These are phyloP conservation scores for Meleagris gallopavo DNA, from an alignment of 2,113 vertebrate genomes.

Conservation along the genomic window DNA sequence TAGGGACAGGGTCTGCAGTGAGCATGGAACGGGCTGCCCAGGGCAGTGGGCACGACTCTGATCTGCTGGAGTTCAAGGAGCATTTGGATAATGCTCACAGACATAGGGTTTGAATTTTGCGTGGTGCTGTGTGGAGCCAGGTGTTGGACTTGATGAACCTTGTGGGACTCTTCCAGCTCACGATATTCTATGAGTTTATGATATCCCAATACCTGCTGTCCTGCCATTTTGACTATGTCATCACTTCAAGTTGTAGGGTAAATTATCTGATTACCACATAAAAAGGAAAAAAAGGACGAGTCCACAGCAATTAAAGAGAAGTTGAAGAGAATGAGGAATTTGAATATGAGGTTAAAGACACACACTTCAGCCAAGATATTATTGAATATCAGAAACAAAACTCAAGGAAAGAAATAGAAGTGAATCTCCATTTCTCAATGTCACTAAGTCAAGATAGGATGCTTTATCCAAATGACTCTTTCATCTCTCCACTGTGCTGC, in stretches of 20 bases:
- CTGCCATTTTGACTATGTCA: neutral
- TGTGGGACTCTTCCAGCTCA: no score
- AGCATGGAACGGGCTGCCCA: no score
- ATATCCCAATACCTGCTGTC: neutral
- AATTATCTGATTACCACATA: neutral
- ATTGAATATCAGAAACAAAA: conserved; percentile 2
- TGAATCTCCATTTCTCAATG: neutral
- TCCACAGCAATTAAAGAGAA: neutral
- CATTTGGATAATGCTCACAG: no score
- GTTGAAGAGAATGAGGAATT: neutral
- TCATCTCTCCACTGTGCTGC: neutral
- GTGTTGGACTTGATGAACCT: no score
- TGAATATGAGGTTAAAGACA: neutral
- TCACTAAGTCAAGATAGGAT: neutral
- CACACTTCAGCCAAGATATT: neutral
- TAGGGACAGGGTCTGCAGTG: no score
- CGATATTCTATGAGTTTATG: neutral
- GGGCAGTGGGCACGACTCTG: no score
- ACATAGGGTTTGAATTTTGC: no score
- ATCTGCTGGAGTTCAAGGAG: no score
- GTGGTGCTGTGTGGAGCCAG: no score
- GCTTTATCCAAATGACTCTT: conserved; percentile 11
- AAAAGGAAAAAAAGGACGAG: neutral
- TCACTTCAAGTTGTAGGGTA: neutral
- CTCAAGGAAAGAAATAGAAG: neutral